Percentiles rank a stretch among this genome's conserved stretches.
Conservation (phyloP, 1,140 invertebrate genomes). For the Thalassaphorura encarpata region DNA sequence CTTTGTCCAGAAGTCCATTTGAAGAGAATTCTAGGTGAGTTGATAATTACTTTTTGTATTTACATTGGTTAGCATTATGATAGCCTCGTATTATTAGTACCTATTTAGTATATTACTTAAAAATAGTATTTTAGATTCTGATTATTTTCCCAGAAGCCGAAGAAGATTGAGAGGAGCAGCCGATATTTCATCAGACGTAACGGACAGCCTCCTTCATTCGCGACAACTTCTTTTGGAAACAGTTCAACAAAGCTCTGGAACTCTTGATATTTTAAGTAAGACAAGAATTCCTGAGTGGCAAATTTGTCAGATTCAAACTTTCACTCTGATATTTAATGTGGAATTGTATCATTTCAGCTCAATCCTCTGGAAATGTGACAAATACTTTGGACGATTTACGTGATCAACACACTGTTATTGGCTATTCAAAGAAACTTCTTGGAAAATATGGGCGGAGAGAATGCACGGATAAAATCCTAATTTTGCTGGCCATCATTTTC, state of each 20-base stretch:
- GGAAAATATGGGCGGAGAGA: conserved; percentile 89
- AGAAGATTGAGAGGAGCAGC: neutral
- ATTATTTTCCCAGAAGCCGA: neutral
- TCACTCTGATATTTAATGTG: neutral
- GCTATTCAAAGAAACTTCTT: conserved; percentile 76
- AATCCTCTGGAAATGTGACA: conserved; percentile 39
- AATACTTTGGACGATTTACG: conserved; percentile 74
- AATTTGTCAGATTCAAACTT: neutral
- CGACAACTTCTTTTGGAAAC: conserved; percentile 74
- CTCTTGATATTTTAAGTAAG: conserved; percentile 66
- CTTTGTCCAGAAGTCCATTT: conserved; percentile 19
- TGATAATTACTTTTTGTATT: neutral
- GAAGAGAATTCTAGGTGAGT: conserved; percentile 3
- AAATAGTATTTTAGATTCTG: neutral
- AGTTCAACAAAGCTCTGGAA: conserved; percentile 70
- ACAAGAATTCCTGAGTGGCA: neutral
- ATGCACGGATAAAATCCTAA: conserved; percentile 85
- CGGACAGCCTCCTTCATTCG: conserved; percentile 71
- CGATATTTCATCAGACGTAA: conserved; percentile 36
- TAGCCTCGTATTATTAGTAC: neutral
- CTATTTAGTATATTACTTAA: neutral
- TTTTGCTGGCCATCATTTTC: conserved; percentile 81
- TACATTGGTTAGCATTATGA: too few relatives aligned
- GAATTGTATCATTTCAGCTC: neutral
- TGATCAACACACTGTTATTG: conserved; percentile 71